These are phyloP conservation scores for Siniperca obscura DNA, from an alignment of 2,797 vertebrate species.

Conservation along the genomic window DNA sequence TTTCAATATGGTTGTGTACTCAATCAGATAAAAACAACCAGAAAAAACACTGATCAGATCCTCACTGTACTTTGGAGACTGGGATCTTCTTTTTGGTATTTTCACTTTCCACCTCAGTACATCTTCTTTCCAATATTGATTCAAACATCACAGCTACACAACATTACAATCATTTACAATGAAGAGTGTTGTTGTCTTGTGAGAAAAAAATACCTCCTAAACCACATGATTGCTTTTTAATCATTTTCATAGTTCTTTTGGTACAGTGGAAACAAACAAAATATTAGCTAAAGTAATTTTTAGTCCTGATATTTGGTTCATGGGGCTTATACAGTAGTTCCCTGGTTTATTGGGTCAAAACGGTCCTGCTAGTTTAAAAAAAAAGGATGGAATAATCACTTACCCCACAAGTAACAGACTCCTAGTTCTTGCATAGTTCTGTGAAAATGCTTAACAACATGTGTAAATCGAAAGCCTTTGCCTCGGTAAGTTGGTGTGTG, in stretches of 20 bases:
- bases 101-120: not conserved
- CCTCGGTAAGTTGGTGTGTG: not conserved
- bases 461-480: conserved; percentile 1
- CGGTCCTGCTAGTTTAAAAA: not conserved
- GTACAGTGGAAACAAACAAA: not conserved
- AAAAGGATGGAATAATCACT: not conserved
- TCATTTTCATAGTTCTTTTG: conserved; percentile 3
- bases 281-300: not conserved
- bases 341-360: not conserved
- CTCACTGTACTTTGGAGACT: not conserved
- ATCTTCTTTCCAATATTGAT: not conserved
- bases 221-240: conserved; percentile 1
- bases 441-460: conserved; percentile 2
- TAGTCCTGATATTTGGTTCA: not conserved
- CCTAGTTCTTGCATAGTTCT: not conserved
- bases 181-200: conserved; percentile 2
- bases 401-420: not conserved
- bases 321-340: not conserved
- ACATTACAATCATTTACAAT: conserved; percentile 1
- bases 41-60: not conserved
- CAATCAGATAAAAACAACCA: not conserved
- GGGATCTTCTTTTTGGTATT: not conserved
- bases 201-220: not conserved
- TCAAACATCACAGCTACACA: conserved; percentile 7
- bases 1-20: not conserved